These are phyloP conservation scores for Spondyliosoma cantharus DNA, from an alignment of 2,797 vertebrate genomes.

Conservation along the genomic window DNA sequence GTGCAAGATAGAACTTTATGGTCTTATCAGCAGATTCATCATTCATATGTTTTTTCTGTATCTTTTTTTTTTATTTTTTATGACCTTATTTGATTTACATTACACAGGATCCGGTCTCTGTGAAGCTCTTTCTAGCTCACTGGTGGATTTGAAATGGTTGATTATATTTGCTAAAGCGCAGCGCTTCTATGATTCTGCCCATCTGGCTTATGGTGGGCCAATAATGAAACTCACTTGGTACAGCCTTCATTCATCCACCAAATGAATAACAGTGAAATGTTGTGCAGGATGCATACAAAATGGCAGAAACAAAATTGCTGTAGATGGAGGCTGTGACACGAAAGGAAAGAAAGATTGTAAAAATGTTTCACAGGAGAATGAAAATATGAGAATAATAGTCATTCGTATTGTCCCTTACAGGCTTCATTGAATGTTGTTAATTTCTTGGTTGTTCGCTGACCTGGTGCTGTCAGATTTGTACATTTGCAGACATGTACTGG, in stretches of 20 bases:
- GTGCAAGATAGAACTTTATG: slow-evolving; percentile 1
- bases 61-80: background rate
- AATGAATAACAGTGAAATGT: slow-evolving; percentile 57
- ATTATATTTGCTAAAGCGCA: slow-evolving; percentile 60
- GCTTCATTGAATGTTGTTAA: slow-evolving; percentile 20
- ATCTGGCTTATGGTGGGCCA: slow-evolving; percentile 54
- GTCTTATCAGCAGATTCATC: background rate
- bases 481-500: slow-evolving; percentile 20
- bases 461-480: slow-evolving; percentile 30
- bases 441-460: slow-evolving; percentile 9
- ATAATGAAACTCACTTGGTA: slow-evolving; percentile 51
- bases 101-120: slow-evolving; percentile 12
- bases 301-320: slow-evolving; percentile 44
- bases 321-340: slow-evolving; percentile 50
- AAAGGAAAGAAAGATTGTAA: slow-evolving; percentile 5
- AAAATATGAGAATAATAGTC: background rate
- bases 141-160: slow-evolving; percentile 69
- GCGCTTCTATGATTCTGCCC: slow-evolving; percentile 53
- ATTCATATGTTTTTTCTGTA: slow-evolving; percentile 4
- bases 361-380: background rate
- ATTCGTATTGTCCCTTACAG: background rate
- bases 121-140: slow-evolving; percentile 64
- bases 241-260: slow-evolving; percentile 59
- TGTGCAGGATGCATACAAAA: slow-evolving; percentile 49
- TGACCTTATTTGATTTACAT: slow-evolving; percentile 36